Base-by-base conservation (phyloP, 2,113 vertebrate species). In the Parotia lawesii region DNA sequence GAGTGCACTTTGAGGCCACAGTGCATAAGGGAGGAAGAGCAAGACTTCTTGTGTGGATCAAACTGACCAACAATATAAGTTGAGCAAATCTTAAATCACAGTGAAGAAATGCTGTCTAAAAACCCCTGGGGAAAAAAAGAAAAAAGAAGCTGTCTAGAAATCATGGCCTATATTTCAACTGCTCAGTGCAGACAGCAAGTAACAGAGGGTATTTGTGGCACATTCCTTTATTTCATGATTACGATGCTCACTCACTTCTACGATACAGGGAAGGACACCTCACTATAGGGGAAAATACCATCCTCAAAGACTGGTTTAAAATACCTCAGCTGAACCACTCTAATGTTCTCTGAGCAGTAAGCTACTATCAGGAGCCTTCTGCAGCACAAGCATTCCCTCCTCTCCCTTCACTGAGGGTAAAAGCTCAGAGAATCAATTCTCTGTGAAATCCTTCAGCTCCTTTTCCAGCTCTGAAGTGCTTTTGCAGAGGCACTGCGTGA, bases 341-440 rank as follows among this genome's bases (percentile, higher is more conserved):
- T 37, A 47, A 71, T 14, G 21, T 84, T 28, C 47, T 58, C 57
- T 67, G 78, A 89, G 67, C 42, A 80, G 42, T 48, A 75, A 69
- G 70, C 50, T 82, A 71, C 85, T 82, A 57, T 45, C 45, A 66
- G 80, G 17, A 60, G 44, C 22, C 38, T 92, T 82, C 73, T 76
- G 77, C 58, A 65, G 76, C 71, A 67, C 40, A 77, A 71, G 53
- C 38, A 48, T 81, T 85, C 66, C 62, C 42, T 93, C 57, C 19
- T 56, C 40, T 92, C 76, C 76, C 80, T 85, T 95, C 66, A 74
- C 5, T 0, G 2, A 84, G 61, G 57, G 47, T 89, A 85, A 91
- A 94, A 91, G 81, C 94, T 89, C 80, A 89, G 70, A 65, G 77
- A 85, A 96, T 66, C 91, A 93, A 92, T 94, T 85, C 28, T 2